Evolutionary conservation across 2,888 invertebrate species (phyloP).

Genomic region (Lypha dubia): DNA sequence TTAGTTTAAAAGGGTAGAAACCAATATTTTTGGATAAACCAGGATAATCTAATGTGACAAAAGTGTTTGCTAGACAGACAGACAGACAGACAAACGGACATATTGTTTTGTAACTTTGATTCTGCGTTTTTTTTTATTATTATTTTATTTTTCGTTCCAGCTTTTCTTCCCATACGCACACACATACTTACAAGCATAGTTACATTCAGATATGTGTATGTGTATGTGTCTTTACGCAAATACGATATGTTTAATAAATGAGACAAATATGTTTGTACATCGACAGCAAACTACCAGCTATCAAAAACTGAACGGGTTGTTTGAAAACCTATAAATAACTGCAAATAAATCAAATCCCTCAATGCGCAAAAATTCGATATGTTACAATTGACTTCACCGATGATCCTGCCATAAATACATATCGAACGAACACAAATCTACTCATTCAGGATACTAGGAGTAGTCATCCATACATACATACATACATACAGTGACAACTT

Average conservation of each 20-base stretch:
- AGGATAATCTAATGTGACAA: slow-evolving; percentile 81
- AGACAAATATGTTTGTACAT: slow-evolving; percentile 32
- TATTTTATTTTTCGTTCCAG: no score
- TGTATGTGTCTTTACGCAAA: neutral
- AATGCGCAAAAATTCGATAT: slow-evolving; percentile 82
- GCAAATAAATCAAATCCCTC: slow-evolving; percentile 83
- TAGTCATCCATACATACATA: slow-evolving; percentile 1
- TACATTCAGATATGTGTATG: neutral
- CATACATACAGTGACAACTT: neutral
- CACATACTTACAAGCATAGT: neutral
- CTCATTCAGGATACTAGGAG: slow-evolving; percentile 4
- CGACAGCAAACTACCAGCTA: slow-evolving; percentile 40
- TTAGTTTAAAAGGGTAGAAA: slow-evolving; percentile 78
- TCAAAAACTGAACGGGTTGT: slow-evolving; percentile 64
- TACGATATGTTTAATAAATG: slow-evolving; percentile 36
- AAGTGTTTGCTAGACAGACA: slow-evolving; percentile 76
- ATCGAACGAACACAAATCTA: slow-evolving; percentile 45
- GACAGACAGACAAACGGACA: no score
- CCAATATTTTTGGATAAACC: slow-evolving; percentile 83
- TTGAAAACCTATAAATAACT: slow-evolving; percentile 81
- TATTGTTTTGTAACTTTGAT: slow-evolving; percentile 51
- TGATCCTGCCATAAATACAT: slow-evolving; percentile 74
- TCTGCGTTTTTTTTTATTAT: slow-evolving; percentile 17
- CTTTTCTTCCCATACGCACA: slow-evolving; percentile 47
- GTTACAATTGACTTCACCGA: slow-evolving; percentile 83